Percentiles rank a stretch among this genome's conserved stretches.
Evolutionary conservation across 2,888 invertebrate genomes (phyloP).

Genomic region (Xanthorhoe designata): DNA sequence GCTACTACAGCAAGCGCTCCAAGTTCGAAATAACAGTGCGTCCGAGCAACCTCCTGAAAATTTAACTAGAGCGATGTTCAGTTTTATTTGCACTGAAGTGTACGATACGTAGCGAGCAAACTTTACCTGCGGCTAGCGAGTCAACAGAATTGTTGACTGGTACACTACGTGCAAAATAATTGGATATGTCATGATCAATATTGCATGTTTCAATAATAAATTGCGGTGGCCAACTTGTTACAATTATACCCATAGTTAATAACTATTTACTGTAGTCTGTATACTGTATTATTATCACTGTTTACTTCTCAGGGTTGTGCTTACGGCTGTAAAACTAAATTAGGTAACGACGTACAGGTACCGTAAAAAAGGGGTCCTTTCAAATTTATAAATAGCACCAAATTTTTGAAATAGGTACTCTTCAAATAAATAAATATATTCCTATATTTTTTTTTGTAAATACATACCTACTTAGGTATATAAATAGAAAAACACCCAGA

Average conservation of each 20-base stretch:
- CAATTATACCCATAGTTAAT: background rate
- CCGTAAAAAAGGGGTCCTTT: too few species aligned
- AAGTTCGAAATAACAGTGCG: conserved; percentile 55
- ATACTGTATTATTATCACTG: too few species aligned
- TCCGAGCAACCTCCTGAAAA: conserved; percentile 63
- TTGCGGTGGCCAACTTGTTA: background rate
- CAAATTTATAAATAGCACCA: too few species aligned
- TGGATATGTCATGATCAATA: conserved; percentile 29
- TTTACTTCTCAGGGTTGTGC: background rate
- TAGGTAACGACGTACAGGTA: background rate
- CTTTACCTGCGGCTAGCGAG: conserved; percentile 23
- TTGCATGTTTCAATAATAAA: conserved; percentile 25
- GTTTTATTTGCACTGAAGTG: conserved; percentile 70
- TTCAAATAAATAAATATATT: too few species aligned
- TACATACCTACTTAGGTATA: too few species aligned
- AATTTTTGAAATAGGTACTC: too few species aligned
- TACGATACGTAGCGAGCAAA: conserved; percentile 45
- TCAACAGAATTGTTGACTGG: conserved; percentile 29
- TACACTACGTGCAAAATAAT: conserved; percentile 34
- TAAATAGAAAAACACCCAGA: too few species aligned
- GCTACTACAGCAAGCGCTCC: conserved; percentile 30
- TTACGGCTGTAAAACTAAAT: background rate
- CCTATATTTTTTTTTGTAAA: too few species aligned
- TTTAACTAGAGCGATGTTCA: conserved; percentile 66
- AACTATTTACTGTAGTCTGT: background rate